Conservation (phyloP, 2,113 vertebrate species). For the Austrofundulus limnaeus region DNA sequence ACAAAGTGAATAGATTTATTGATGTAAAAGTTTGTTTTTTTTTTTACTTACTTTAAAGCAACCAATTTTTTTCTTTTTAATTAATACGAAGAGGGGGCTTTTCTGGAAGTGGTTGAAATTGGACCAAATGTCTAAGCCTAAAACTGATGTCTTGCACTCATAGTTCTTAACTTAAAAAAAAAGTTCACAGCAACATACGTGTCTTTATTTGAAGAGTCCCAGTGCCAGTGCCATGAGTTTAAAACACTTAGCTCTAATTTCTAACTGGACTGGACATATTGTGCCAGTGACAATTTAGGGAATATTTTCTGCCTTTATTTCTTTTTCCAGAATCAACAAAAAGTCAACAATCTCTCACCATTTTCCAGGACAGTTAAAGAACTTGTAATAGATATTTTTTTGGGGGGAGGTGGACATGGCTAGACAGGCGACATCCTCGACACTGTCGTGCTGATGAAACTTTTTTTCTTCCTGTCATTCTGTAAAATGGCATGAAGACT, state of each 20-base stretch:
- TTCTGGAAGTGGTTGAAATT: constrained; percentile 15
- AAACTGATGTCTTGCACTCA: constrained; percentile 11
- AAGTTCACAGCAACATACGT: constrained; percentile 14
- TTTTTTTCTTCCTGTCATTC: constrained; percentile 54
- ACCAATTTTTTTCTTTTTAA: background rate
- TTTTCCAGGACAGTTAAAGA: constrained; percentile 27
- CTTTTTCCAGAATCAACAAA: constrained; percentile 34
- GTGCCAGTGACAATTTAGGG: constrained; percentile 67
- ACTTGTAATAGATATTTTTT: constrained; percentile 45
- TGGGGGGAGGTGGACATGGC: constrained; percentile 47
- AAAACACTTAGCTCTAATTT: constrained; percentile 14
- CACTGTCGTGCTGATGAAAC: constrained; percentile 47
- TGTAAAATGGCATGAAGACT: constrained; percentile 46
- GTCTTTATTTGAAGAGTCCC: constrained; percentile 55
- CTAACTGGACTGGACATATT: constrained; percentile 26
- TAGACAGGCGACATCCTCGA: constrained; percentile 41
- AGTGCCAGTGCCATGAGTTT: constrained; percentile 51
- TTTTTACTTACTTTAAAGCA: constrained; percentile 18
- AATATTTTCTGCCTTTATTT: constrained; percentile 43
- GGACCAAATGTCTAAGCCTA: constrained; percentile 11
- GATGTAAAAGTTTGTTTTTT: constrained; percentile 56
- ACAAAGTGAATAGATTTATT: constrained; percentile 44
- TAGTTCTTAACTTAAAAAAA: constrained; percentile 26
- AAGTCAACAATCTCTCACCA: constrained; percentile 27
- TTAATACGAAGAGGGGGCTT: constrained; percentile 10